phyloP scores from a whole-genome alignment of 1,140 invertebrate genomes.

The Drosophila pruinosa region DNA sequence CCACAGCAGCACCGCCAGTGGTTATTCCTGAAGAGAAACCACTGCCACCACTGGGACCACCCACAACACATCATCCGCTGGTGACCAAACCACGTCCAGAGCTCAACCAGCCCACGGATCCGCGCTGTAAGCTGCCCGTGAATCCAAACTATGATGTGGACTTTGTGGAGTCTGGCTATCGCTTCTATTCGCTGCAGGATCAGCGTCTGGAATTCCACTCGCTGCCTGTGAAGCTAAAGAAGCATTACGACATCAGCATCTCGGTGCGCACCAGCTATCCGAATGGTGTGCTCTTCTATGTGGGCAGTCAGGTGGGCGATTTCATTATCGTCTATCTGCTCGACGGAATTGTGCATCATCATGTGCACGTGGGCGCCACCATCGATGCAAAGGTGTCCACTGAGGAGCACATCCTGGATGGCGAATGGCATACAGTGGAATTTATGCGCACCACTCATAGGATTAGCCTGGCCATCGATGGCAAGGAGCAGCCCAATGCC shows the following conservation, averaged over 20 bases:
- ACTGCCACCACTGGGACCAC: slow-evolving; percentile 28
- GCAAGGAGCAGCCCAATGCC: slow-evolving; percentile 84
- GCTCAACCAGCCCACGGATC: slow-evolving; percentile 60
- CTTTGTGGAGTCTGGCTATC: slow-evolving; percentile 70
- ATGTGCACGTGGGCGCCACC: slow-evolving; percentile 88
- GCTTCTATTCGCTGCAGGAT: slow-evolving; percentile 86
- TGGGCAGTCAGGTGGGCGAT: slow-evolving; percentile 87
- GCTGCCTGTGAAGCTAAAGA: slow-evolving; percentile 85
- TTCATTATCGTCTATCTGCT: slow-evolving; percentile 92
- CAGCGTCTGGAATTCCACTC: slow-evolving; percentile 89
- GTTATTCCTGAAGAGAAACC: not conserved
- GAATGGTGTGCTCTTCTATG: slow-evolving; percentile 94
- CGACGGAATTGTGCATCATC: slow-evolving; percentile 89
- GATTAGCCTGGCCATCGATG: slow-evolving; percentile 86
- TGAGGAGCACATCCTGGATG: slow-evolving; percentile 88
- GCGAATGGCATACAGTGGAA: slow-evolving; percentile 92
- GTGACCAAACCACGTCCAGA: slow-evolving; percentile 42
- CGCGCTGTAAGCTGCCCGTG: slow-evolving; percentile 84
- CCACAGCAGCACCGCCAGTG: slow-evolving; percentile 35
- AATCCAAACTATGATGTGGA: slow-evolving; percentile 77
- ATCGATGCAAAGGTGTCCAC: slow-evolving; percentile 86
- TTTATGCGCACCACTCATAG: slow-evolving; percentile 85
- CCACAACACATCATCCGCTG: slow-evolving; percentile 29
- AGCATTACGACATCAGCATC: slow-evolving; percentile 90
- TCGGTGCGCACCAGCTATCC: slow-evolving; percentile 90